Percentiles rank a stretch among this genome's conserved stretches.
These are phyloP conservation scores for Oncorhynchus clarkii DNA, from an alignment of 2,113 vertebrate genomes.

Conservation along the genomic window DNA sequence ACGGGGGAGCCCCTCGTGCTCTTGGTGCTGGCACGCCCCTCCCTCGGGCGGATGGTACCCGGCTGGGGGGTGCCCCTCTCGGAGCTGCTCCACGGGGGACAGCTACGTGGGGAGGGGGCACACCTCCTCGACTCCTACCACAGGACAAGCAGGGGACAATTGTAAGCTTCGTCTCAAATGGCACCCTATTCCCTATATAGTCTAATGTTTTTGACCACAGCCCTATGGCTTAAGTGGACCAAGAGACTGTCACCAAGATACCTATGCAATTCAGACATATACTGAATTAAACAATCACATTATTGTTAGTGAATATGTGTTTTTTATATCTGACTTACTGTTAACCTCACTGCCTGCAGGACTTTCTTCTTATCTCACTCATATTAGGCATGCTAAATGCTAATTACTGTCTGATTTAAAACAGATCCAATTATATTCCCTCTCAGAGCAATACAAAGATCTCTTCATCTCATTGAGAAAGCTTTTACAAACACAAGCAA, in stretches of 20 bases:
- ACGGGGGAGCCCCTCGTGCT: conserved; percentile 85
- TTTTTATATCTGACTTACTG: conserved; percentile 17
- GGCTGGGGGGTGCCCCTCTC: conserved; percentile 82
- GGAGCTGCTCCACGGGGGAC: conserved; percentile 88
- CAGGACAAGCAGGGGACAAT: conserved; percentile 33
- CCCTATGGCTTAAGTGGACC: conserved; percentile 1
- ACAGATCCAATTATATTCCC: conserved; percentile 50
- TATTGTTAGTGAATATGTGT: neutral
- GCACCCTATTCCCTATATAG: too few species aligned
- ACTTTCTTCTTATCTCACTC: conserved; percentile 23
- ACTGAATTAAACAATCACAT: neutral
- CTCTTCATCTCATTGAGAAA: conserved; percentile 43
- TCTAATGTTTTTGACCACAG: neutral
- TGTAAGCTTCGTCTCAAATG: too few species aligned
- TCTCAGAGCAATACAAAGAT: conserved; percentile 47
- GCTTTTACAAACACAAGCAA: conserved; percentile 29
- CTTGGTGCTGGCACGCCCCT: conserved; percentile 85
- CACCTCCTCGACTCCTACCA: conserved; percentile 87
- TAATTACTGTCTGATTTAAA: conserved; percentile 54
- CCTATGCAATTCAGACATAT: conserved; percentile 10
- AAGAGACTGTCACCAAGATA: too few species aligned
- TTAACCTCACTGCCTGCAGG: conserved; percentile 16
- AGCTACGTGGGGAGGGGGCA: conserved; percentile 82
- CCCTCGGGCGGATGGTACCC: conserved; percentile 83
- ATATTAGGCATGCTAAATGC: conserved; percentile 48